Base-by-base conservation (phyloP, 2,113 vertebrate species). In the Entelurus aequoreus region DNA sequence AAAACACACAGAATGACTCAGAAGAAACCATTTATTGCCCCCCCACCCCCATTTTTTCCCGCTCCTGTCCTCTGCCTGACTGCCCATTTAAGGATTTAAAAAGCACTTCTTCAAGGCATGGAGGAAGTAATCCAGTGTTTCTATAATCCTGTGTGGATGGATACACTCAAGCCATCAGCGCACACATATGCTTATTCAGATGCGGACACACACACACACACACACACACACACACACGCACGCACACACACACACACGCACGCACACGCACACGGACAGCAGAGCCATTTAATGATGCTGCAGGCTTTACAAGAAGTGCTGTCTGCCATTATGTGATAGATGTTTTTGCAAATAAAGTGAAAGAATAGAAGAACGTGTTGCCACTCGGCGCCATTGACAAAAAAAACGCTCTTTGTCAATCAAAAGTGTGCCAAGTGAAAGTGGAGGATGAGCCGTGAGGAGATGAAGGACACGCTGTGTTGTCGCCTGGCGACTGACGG, bases 81-180 rank as follows among this genome's bases (percentile, higher is more conserved):
- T 82, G 38, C 60, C 68, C 76, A 62, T 78, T 77, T 68, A 51
- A 44, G 74, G 80, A 78, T 81, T 84, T 76, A 57, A 67, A 68
- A 78, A 40, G 51, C 62, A 62, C 53, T 81, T 71, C 74, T 73
- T 66, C 51, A 60, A 74, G 50, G 44, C 47, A 5, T 6, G 0
- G 21, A 65, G 63, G 54, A 72, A 71, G 77, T 84, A 81, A 82
- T 82, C 81, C 79, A 77, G 61, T 72, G 66, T 78, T 84, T 78
- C 72, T 28, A 55, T 84, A 82, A 86, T 85, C 81, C 77, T 74
- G 60, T 19, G 21, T 72, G 65, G 62, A 76, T 65, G 68, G 62
- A 53, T 38, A 66, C 67, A 47, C 48, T 73, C 55, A 36, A 6
- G 10, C 42, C 21, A 60, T 73, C 73, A 69, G 40, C 55, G 53